Percentiles rank a stretch among this genome's conserved stretches.
These are phyloP conservation scores for Ammodytes dubius DNA, from an alignment of 2,113 vertebrate genomes.

Conservation along the genomic window DNA sequence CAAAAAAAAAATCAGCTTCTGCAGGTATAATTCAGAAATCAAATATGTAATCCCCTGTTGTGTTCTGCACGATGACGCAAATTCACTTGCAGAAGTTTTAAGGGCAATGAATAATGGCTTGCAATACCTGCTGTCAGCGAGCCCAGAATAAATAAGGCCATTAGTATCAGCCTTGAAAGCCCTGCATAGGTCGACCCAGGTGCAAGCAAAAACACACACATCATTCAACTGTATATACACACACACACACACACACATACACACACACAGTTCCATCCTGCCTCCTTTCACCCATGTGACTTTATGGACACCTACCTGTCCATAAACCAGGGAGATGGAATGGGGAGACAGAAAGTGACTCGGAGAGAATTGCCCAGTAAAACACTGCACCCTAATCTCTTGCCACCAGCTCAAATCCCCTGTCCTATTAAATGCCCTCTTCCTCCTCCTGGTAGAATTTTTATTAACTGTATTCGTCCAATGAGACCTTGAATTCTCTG, in stretches of 20 bases:
- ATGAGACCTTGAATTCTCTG: slow-evolving; percentile 50
- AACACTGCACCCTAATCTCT: slow-evolving; percentile 69
- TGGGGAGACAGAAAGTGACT: slow-evolving; percentile 34
- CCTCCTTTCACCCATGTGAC: slow-evolving; percentile 61
- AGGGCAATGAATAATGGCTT: not conserved
- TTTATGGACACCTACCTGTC: slow-evolving; percentile 68
- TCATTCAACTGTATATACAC: not conserved
- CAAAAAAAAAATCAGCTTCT: not conserved
- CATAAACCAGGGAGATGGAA: slow-evolving; percentile 68
- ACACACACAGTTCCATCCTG: slow-evolving; percentile 32
- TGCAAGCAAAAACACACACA: slow-evolving; percentile 29
- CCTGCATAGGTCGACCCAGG: not conserved
- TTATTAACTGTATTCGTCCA: slow-evolving; percentile 68
- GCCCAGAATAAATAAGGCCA: slow-evolving; percentile 30
- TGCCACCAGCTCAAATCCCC: slow-evolving; percentile 61
- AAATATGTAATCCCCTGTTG: not conserved
- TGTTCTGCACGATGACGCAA: not conserved
- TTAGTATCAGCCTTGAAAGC: slow-evolving; percentile 48
- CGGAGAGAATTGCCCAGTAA: slow-evolving; percentile 59
- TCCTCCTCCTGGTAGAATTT: slow-evolving; percentile 29
- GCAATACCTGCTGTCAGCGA: slow-evolving; percentile 33
- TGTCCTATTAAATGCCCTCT: slow-evolving; percentile 45
- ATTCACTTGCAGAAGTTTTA: not conserved
- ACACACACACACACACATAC: slow-evolving; percentile 7
- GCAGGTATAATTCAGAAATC: not conserved